Conservation (phyloP, 1,140 invertebrate genomes). For the Drosophila repleta region DNA sequence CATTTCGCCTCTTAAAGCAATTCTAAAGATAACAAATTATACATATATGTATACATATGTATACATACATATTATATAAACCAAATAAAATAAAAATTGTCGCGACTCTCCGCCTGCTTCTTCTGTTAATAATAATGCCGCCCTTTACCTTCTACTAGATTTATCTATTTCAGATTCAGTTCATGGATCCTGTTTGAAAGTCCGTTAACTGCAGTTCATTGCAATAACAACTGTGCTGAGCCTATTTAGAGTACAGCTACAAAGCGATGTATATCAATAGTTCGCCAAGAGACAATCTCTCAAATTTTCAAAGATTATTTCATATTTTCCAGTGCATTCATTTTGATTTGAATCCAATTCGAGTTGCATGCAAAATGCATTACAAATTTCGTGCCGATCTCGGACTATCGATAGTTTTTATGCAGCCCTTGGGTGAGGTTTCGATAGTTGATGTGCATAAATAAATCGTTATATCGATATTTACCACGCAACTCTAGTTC, state of each 20-base stretch:
- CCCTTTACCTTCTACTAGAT: too few relatives aligned
- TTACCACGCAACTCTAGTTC: slow-evolving; percentile 25
- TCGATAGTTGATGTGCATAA: neutral
- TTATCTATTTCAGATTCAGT: too few relatives aligned
- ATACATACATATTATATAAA: slow-evolving; percentile 73
- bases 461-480: slow-evolving; percentile 16
- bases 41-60: slow-evolving; percentile 14
- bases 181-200: too few relatives aligned
- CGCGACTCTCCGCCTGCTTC: slow-evolving; percentile 32
- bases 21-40: slow-evolving; percentile 79
- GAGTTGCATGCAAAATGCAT: neutral
- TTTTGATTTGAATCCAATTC: neutral
- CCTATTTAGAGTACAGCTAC: too few relatives aligned
- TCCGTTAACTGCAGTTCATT: too few relatives aligned
- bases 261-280: too few relatives aligned
- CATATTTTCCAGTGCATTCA: neutral
- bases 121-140: slow-evolving; percentile 1
- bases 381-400: neutral
- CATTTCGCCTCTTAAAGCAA: slow-evolving; percentile 82
- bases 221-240: too few relatives aligned
- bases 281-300: too few relatives aligned
- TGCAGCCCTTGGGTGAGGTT: slow-evolving; percentile 3
- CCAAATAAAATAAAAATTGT: slow-evolving; percentile 59
- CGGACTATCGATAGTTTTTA: neutral
- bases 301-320: too few relatives aligned